Conservation (phyloP, 2,113 vertebrate genomes). For the Tauraco erythrolophus region DNA sequence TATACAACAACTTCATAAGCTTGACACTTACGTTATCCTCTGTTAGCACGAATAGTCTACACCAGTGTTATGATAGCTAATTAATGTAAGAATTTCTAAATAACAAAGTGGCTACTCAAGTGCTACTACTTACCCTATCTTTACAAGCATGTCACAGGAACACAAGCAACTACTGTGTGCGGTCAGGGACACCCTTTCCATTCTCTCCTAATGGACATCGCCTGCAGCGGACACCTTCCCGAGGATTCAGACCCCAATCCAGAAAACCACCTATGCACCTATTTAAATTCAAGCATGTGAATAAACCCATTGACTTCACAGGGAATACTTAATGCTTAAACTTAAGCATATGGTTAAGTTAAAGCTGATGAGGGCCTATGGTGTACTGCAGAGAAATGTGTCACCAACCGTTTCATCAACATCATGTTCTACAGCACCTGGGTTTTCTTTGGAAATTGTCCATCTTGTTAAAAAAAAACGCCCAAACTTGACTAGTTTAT, state of each 20-base stretch:
- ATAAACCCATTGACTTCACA: background rate
- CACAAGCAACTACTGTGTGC: background rate
- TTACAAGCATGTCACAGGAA: background rate
- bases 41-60: background rate
- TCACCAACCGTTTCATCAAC: background rate
- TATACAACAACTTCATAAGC: background rate
- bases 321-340: background rate
- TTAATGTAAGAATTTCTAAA: background rate
- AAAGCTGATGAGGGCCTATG: background rate
- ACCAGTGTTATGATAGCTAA: background rate
- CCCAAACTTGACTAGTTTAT: background rate
- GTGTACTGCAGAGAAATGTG: background rate
- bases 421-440: background rate
- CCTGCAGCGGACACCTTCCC: background rate
- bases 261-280: background rate
- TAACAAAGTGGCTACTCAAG: background rate
- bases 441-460: conserved; percentile 25
- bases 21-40: background rate
- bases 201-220: background rate
- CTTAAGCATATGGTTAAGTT: background rate
- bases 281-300: background rate
- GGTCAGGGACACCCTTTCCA: background rate
- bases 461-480: conserved; percentile 20
- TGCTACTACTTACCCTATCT: background rate
- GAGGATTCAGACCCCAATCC: background rate